A percentile compares a stretch with the other conserved stretches of the same genome.
Conservation (phyloP, 2,888 invertebrate genomes). For the Chirona hameri region DNA sequence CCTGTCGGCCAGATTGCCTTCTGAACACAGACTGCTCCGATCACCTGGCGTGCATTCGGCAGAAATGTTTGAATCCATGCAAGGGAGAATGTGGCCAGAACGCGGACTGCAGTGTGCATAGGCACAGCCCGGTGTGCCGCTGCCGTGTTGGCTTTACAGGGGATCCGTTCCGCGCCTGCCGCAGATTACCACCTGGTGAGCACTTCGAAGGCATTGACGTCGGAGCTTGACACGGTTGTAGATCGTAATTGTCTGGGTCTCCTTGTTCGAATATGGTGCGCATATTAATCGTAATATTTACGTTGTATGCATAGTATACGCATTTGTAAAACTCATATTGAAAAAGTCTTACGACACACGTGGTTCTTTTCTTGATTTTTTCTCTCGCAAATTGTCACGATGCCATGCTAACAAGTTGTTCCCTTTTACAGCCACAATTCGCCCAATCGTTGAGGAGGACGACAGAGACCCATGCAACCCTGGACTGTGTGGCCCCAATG, state of each 20-base stretch:
- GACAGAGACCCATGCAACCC: constrained; percentile 40
- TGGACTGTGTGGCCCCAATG: constrained; percentile 64
- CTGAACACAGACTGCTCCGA: constrained; percentile 78
- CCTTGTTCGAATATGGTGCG: too few species aligned
- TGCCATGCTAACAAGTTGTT: too few species aligned
- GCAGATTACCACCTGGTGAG: constrained; percentile 47
- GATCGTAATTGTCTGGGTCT: too few species aligned
- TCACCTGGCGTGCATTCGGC: constrained; percentile 54
- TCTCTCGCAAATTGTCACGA: too few species aligned
- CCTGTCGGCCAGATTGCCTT: constrained; percentile 68
- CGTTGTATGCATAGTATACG: too few species aligned
- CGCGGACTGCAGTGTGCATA: constrained; percentile 39
- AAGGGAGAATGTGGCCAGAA: constrained; percentile 42
- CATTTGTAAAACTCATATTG: too few species aligned
- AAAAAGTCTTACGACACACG: too few species aligned
- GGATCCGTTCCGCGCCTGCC: constrained; percentile 54
- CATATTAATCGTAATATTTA: too few species aligned
- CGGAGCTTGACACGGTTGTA: not conserved
- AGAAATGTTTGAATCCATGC: constrained; percentile 43
- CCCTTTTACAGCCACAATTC: not conserved
- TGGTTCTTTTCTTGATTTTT: too few species aligned
- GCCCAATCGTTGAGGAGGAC: not conserved
- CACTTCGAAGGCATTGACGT: constrained; percentile 50
- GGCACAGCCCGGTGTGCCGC: constrained; percentile 44
- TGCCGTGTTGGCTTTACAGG: constrained; percentile 55